phyloP scores from a whole-genome alignment of 2,888 invertebrate species.

The Notodonta dromedarius region DNA sequence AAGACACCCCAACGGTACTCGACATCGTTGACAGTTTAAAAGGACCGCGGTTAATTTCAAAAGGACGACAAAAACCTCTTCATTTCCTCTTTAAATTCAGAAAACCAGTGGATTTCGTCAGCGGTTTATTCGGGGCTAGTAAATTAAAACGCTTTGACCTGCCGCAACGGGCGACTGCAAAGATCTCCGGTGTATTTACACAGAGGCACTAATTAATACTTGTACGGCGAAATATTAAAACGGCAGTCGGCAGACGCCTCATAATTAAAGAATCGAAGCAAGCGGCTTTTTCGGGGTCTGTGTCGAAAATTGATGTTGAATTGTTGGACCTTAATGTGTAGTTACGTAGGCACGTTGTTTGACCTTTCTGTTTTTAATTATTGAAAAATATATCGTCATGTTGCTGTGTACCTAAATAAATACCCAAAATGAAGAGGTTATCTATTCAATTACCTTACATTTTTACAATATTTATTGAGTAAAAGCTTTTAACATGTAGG shows the following conservation, averaged over 20 bases:
- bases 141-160: constrained; percentile 43
- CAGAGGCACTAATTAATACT: constrained; percentile 56
- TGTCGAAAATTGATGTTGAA: not conserved
- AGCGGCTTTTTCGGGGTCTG: constrained; percentile 8
- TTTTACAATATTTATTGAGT: no score
- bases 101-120: constrained; percentile 30
- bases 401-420: no score
- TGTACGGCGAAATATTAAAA: constrained; percentile 50
- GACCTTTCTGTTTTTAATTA: no score
- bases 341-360: no score
- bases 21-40: constrained; percentile 31
- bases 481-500: no score
- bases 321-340: not conserved
- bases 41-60: constrained; percentile 32
- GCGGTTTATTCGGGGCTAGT: constrained; percentile 39
- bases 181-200: constrained; percentile 52
- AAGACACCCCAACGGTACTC: not conserved
- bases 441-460: no score
- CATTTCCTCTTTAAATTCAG: constrained; percentile 34
- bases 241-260: constrained; percentile 4
- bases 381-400: no score
- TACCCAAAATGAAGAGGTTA: no score
- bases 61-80: constrained; percentile 30
- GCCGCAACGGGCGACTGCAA: constrained; percentile 9
- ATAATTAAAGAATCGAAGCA: constrained; percentile 27